These are phyloP conservation scores for Saguinus oedipus DNA, from an alignment of 2,797 vertebrate genomes.

Conservation along the genomic window DNA sequence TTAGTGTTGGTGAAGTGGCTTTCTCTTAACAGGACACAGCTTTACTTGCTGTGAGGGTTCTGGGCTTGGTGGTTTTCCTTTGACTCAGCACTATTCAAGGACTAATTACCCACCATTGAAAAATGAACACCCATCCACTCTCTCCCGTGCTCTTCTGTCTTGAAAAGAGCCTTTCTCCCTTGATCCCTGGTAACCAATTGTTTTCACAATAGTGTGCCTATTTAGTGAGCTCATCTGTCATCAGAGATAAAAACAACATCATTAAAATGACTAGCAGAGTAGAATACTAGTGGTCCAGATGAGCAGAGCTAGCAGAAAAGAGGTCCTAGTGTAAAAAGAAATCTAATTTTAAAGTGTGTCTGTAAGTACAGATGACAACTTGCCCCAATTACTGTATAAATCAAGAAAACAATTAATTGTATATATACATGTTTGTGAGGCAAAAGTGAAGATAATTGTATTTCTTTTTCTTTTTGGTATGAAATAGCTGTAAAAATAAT, in stretches of 20 bases:
- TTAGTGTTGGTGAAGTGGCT: neutral
- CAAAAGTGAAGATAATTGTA: neutral
- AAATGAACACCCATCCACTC: neutral
- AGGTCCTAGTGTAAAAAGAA: neutral
- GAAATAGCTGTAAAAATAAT: neutral
- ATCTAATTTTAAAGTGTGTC: neutral
- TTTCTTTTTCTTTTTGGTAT: neutral
- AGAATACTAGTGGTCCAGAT: neutral
- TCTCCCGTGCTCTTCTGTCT: neutral
- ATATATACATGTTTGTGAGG: neutral
- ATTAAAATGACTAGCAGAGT: neutral
- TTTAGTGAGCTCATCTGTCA: neutral
- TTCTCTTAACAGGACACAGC: accelerated
- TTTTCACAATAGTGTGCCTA: neutral
- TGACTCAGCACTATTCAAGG: neutral
- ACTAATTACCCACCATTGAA: neutral
- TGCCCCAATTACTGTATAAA: neutral
- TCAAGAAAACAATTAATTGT: neutral
- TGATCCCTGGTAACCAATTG: neutral
- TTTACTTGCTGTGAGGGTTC: neutral
- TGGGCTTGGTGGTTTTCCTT: neutral
- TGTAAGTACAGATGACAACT: neutral
- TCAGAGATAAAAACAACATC: neutral
- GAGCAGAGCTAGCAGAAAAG: neutral
- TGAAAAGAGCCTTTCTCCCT: neutral